Conservation (phyloP, 2,113 vertebrate species). For the Uria lomvia region DNA sequence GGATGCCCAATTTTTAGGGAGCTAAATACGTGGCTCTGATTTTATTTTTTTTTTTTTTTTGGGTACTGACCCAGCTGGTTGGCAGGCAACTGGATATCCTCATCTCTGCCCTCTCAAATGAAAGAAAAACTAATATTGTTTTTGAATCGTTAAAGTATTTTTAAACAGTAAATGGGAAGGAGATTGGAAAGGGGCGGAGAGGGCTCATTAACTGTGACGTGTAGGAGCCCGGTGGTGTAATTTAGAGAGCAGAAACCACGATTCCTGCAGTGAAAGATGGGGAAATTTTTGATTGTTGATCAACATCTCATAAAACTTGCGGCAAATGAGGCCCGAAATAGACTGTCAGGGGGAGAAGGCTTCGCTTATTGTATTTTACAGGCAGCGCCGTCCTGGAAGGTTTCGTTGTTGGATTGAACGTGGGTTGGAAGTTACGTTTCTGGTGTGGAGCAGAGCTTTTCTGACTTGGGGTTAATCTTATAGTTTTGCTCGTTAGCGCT, state of each 20-base stretch:
- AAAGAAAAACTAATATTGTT: neutral
- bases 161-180: neutral
- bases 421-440: neutral
- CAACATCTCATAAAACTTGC: neutral
- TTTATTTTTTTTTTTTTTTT: neutral
- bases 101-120: fast-evolving
- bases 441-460: neutral
- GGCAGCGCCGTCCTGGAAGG: neutral
- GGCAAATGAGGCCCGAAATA: conserved; percentile 1
- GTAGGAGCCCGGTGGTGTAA: neutral
- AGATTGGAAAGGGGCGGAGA: neutral
- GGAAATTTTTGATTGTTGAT: neutral
- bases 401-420: neutral
- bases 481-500: neutral
- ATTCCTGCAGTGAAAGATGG: neutral
- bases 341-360: neutral
- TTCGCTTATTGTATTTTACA: neutral
- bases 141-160: neutral
- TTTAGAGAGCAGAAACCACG: neutral
- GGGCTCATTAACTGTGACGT: neutral
- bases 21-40: fast-evolving
- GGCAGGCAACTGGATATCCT: neutral
- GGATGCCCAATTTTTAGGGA: neutral
- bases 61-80: fast-evolving
- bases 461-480: neutral